Base-by-base conservation (phyloP, 2,113 vertebrate species). In the Synodontis membranacea region DNA sequence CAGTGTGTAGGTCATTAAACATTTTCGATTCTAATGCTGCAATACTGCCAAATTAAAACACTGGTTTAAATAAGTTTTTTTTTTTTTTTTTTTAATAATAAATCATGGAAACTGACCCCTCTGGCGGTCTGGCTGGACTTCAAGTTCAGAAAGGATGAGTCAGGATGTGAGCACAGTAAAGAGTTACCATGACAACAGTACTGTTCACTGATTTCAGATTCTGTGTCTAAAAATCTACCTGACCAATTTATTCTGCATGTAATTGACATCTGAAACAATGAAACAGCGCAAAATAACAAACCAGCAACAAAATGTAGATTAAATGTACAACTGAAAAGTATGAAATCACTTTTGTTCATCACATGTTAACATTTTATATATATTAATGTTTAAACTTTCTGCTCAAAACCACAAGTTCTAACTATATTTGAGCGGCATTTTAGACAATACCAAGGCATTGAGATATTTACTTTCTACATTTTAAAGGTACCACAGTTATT, bases 101-200 rank as follows among this genome's bases (percentile, higher is more conserved):
- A n/a, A n/a, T n/a, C 10, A 60, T 28, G 39, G 64, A 44, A 44
- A 54, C 60, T 66, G 44, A 44, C 79, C 68, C 42, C 85, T 82
- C 8, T 58, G 31, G 58, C 39, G 25, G 28, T 82, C 34, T 39
- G 48, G 34, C 50, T 70, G 64, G 62, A 81, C 37, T 28, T 70
- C 25, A 54, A 34, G 23, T 31, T 52, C 31, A 48, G 19, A 48
- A 5, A 23, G 28, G 4, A 21, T 4, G n/a, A 28, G 12, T 50
- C 31, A n/a, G 28, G 34, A 34, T 25, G 31, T 48, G 31, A 82
- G n/a, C 37, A 19, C 80, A 28, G 54, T 56, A 5, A 48, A 10
- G 42, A n/a, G n/a, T 75, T 50, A 42, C 86, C 31, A 46, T 39
- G 54, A 48, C 68, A 82, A 62, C 37, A 48, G 85, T 31, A 48